Conservation (phyloP, 92 coral and sea anemone species). For the Zoanthus solanderi region DNA sequence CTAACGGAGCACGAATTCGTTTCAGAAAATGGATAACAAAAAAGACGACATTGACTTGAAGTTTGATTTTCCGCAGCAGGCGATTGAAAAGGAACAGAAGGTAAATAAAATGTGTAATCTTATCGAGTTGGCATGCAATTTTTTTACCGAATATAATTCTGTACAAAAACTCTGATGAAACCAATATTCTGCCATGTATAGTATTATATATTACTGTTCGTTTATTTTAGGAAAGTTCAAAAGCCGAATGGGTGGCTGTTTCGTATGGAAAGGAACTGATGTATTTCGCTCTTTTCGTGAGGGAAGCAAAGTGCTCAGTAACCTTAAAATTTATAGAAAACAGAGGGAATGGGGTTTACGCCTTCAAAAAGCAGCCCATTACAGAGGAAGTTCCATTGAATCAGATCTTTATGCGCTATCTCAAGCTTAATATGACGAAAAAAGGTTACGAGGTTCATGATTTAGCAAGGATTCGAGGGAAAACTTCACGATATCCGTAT, state of each 20-base stretch:
- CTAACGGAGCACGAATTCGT: not conserved
- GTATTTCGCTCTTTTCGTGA: not conserved
- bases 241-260: constrained; percentile 11
- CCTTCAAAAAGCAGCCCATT: not conserved
- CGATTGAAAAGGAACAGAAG: not conserved
- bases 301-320: not conserved
- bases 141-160: too few species aligned
- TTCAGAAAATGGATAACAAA: not conserved
- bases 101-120: not conserved
- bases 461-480: not conserved
- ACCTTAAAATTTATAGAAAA: not conserved
- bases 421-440: not conserved
- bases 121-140: not conserved
- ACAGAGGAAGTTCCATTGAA: not conserved
- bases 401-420: not conserved
- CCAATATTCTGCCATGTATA: not conserved
- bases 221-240: not conserved
- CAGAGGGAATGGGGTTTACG: not conserved
- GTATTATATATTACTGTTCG: not conserved
- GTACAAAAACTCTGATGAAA: not conserved
- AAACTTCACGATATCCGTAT: not conserved
- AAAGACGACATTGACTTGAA: not conserved
- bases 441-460: not conserved
- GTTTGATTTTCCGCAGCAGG: not conserved
- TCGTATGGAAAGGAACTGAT: not conserved